Conservation (phyloP, 2,113 vertebrate species). For the Alouatta palliata region DNA sequence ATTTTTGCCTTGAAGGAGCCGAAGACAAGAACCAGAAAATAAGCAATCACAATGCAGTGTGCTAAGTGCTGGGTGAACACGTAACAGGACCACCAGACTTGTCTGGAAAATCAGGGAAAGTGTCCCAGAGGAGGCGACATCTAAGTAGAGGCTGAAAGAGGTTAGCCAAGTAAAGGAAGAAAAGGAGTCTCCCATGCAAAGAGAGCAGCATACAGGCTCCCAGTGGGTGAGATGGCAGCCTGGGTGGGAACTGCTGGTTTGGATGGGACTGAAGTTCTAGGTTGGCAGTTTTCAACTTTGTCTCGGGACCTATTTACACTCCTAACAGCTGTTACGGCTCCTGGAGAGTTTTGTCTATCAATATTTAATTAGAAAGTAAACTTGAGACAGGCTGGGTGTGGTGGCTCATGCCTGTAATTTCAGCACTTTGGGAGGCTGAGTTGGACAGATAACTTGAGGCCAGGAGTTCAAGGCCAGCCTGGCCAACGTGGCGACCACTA, state of each 20-base stretch:
- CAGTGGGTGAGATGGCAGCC: neutral
- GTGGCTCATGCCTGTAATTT: no score
- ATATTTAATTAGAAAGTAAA: slow-evolving; percentile 26
- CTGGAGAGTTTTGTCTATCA: neutral
- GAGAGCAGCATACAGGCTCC: neutral
- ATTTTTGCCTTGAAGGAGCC: neutral
- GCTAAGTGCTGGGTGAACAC: no score
- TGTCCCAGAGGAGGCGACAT: neutral
- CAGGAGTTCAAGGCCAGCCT: no score
- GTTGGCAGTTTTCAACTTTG: neutral
- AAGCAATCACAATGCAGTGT: neutral
- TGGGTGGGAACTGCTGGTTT: neutral
- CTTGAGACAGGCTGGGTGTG: no score
- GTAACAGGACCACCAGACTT: neutral
- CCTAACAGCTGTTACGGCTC: neutral
- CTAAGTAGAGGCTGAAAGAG: neutral
- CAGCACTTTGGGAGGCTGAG: no score
- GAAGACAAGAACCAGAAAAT: neutral
- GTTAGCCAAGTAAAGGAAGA: neutral
- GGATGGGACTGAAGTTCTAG: neutral
- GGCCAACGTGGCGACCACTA: no score
- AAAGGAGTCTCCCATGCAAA: neutral
- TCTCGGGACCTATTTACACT: neutral
- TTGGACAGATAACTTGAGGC: no score
- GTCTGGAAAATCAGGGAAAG: neutral